Percentiles rank a stretch among this genome's conserved stretches.
Conservation (phyloP, 92 coral and sea anemone genomes). For the Actinostola sp. region DNA sequence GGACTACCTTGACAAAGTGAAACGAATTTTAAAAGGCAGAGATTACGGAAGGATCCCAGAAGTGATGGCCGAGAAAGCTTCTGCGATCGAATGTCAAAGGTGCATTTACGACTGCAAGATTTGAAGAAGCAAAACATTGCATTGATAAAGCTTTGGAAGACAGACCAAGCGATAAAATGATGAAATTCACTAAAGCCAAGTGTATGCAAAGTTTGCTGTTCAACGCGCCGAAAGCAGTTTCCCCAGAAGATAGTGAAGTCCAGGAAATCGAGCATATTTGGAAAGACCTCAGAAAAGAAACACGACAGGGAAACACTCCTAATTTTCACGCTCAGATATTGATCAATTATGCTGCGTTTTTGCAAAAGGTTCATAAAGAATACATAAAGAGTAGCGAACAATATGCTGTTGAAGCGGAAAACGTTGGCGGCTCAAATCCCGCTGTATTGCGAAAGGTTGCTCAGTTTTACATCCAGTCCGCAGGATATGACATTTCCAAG, state of each 20-base stretch:
- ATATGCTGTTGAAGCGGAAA: constrained; percentile 13
- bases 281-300: neutral
- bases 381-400: neutral
- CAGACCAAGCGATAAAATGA: neutral
- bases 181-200: constrained; percentile 6
- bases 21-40: constrained; percentile 7
- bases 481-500: neutral
- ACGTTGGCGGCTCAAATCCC: neutral
- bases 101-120: neutral
- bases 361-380: neutral
- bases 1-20: neutral
- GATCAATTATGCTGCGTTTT: neutral
- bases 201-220: neutral
- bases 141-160: constrained; percentile 2
- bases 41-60: constrained; percentile 7
- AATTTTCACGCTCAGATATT: neutral
- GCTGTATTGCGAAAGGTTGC: constrained; percentile 23
- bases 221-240: neutral
- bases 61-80: constrained; percentile 18
- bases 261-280: neutral
- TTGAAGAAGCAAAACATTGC: constrained; percentile 4
- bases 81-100: neutral
- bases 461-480: constrained; percentile 10
- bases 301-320: neutral
- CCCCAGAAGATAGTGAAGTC: neutral